phyloP scores from a whole-genome alignment of 1,140 invertebrate genomes.

The Coelopa frigida region DNA sequence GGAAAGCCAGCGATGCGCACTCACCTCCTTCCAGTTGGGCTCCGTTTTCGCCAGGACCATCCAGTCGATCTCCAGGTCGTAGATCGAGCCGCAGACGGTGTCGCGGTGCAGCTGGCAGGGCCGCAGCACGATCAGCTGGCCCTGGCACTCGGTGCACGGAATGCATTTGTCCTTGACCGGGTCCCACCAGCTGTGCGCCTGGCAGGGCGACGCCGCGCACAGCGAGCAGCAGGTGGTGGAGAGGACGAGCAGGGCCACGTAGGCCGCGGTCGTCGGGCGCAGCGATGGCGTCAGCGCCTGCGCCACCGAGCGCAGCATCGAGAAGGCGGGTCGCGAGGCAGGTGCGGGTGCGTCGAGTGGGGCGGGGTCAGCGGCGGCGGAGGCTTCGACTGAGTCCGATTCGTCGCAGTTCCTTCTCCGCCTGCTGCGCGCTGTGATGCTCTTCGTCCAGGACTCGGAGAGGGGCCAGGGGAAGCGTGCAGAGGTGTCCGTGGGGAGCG shows the following conservation, averaged over 20 bases:
- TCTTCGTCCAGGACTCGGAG: background rate
- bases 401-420: constrained; percentile 7
- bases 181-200: constrained; percentile 42
- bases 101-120: constrained; percentile 41
- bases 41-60: constrained; percentile 38
- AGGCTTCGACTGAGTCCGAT: no score
- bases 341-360: constrained; percentile 3
- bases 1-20: constrained; percentile 7
- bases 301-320: background rate
- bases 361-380: background rate
- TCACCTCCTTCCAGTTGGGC: constrained; percentile 43
- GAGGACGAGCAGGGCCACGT: constrained; percentile 2
- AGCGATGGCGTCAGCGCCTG: background rate
- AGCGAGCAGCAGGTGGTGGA: constrained; percentile 12
- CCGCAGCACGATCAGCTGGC: constrained; percentile 35
- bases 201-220: constrained; percentile 27
- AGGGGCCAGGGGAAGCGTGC: constrained; percentile 2
- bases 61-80: constrained; percentile 42
- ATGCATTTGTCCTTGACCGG: constrained; percentile 30
- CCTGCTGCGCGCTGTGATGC: constrained; percentile 1
- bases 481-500: background rate
- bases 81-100: constrained; percentile 39
- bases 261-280: background rate
- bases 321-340: background rate
- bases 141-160: constrained; percentile 36